Base-by-base conservation (phyloP, 2,888 invertebrate species). In the Siphonodentalium dalli region DNA sequence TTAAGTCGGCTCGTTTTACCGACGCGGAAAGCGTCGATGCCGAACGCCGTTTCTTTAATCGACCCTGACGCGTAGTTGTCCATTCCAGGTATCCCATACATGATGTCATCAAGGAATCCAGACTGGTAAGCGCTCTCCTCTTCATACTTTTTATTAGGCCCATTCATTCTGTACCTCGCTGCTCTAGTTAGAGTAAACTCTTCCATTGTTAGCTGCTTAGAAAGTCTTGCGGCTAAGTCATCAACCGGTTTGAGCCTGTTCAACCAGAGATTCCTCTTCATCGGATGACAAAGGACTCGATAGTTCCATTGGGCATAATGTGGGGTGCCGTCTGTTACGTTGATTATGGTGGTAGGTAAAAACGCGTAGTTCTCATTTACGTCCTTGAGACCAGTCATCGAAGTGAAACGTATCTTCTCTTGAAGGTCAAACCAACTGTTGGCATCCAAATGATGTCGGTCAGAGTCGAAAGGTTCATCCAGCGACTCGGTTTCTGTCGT, bases 391-490 rank as follows among this genome's bases (percentile, higher is more conserved):
- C 75, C 75, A 3, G 71, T 65, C 41, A 66, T 63, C 1, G 71
- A 63, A 13, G 63, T 64, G 40, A 61, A 72, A 23, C 70, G 58
- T 7, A 72, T 61, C 54, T 73, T 71, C 28, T 74, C 68, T 55
- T 71, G 68, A 1, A 75, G 58, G 23, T 75, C 71, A 41, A 58
- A 60, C 68, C 72, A 72, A 37, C 58, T 65, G 0, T 44, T 49
- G 6, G 73, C 73, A 40, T 72, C 73, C 5, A 73, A 54, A 49
- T 55, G 61, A 53, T 76, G 76, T 7, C 76, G 61, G 43, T 76
- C 76, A 39, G 72, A 74, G 7, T 58, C 45, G 52, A 76, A 76
- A 0, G 74, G 71, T 48, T 77, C 76, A n/a, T 66, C 64, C 1
- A 74, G 35, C 3, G 55, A 38, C 8, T 65, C 59, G 0, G 60